A percentile compares a stretch with the other conserved stretches of the same genome.
Conservation (phyloP, 1,140 invertebrate species). For the Drosophila saltans region DNA sequence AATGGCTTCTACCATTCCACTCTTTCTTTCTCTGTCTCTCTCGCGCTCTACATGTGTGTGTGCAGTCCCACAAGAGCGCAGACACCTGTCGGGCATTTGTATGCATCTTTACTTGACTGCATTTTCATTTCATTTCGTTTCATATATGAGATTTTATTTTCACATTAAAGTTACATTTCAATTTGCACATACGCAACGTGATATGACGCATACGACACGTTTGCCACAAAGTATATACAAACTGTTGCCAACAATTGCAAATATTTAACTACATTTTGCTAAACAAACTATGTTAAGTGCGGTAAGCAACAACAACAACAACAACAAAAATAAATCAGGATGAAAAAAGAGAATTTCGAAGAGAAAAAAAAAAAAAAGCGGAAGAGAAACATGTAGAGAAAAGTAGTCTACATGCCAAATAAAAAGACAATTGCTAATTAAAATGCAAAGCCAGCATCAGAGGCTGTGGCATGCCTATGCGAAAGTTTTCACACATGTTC, state of each 20-base stretch:
- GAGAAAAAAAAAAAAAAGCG: slow-evolving; percentile 10
- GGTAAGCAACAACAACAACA: slow-evolving; percentile 10
- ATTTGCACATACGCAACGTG: slow-evolving; percentile 54
- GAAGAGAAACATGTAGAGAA: neutral
- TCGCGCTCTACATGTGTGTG: neutral
- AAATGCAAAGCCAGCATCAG: slow-evolving; percentile 61
- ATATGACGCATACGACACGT: slow-evolving; percentile 51
- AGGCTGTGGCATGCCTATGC: slow-evolving; percentile 30
- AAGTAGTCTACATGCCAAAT: neutral
- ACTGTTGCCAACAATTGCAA: slow-evolving; percentile 59
- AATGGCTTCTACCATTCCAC: neutral
- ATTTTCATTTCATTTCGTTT: slow-evolving; percentile 42
- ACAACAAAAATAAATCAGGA: too few relatives aligned
- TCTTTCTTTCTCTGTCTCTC: neutral
- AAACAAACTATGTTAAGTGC: slow-evolving; percentile 64
- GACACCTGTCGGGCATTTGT: slow-evolving; percentile 54
- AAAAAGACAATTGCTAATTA: slow-evolving; percentile 64
- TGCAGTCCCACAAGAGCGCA: slow-evolving; percentile 27
- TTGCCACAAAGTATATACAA: slow-evolving; percentile 23
- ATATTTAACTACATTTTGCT: slow-evolving; percentile 63
- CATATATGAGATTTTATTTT: slow-evolving; percentile 62
- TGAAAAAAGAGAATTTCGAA: too few relatives aligned
- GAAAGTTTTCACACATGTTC: slow-evolving; percentile 51
- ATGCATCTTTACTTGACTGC: slow-evolving; percentile 42
- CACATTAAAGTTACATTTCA: slow-evolving; percentile 71